phyloP scores from a whole-genome alignment of 2,113 vertebrate genomes.

The Dipodomys ordii region DNA sequence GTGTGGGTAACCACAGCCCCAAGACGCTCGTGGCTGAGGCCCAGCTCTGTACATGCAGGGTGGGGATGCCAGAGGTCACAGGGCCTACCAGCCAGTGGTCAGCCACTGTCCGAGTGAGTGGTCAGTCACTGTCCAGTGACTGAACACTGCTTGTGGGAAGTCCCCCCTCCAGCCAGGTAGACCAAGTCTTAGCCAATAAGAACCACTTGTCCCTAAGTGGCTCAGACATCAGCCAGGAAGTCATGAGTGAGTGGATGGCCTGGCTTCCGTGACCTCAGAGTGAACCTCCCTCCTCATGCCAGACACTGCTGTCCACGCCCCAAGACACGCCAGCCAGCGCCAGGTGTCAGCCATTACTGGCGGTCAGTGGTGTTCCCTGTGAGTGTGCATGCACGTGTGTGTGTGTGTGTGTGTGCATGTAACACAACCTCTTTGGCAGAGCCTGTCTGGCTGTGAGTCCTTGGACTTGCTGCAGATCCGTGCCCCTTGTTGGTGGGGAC shows the following conservation, averaged over 20 bases:
- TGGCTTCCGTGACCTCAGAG: rapidly evolving
- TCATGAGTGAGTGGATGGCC: background rate
- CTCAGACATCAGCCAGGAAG: background rate
- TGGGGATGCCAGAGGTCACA: no score
- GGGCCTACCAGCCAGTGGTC: no score
- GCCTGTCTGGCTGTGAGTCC: no score
- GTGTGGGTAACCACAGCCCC: no score
- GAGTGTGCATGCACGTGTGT: rapidly evolving
- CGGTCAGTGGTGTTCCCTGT: rapidly evolving
- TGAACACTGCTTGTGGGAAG: background rate
- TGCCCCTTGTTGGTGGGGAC: no score
- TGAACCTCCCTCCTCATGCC: rapidly evolving
- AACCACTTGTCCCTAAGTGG: background rate
- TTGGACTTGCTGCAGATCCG: no score
- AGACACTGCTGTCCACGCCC: no score
- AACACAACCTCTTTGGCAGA: no score
- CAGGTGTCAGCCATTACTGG: rapidly evolving
- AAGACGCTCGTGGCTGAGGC: no score
- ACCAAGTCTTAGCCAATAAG: background rate
- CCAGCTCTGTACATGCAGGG: no score
- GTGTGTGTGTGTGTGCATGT: rapidly evolving
- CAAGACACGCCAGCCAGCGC: background rate
- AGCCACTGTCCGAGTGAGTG: rapidly evolving
- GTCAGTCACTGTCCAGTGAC: no score
- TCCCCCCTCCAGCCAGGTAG: background rate